Base-by-base conservation (phyloP, 2,888 invertebrate species). In the Spicauda simplicius region DNA sequence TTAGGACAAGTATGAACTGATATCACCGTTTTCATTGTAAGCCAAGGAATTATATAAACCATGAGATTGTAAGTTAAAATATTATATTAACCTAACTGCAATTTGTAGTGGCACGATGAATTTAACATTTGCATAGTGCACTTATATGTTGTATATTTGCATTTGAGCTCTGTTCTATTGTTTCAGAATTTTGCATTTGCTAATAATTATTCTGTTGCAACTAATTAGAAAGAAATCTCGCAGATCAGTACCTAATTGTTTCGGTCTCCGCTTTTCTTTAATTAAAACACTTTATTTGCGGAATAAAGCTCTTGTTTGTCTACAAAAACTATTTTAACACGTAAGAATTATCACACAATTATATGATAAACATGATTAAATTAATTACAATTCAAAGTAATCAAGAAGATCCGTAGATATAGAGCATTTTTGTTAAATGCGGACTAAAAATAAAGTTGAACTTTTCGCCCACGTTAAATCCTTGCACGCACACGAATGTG, bases 401-500 rank as follows among this genome's bases (percentile, higher is more conserved):
- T 33, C 33, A 33, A 33, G 8, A 1, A 33, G 33, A 33, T 33
- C 4, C 8, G 5, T 25, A 33, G 33, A 33, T 33, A 33, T 33
- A 8, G 33, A 8, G 4, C 10, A 33, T 33, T 33, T 25, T 25
- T 5, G 2, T 25, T 25, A 25, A 25, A 25, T 25, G 25, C 25
- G 25, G 25, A 25, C 25, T 33, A 8, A 41, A 41, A 3, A 14
- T 14, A 14, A 41, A 41, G 4, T 41, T n/a, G n/a, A n/a, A n/a
- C n/a, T n/a, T n/a, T n/a, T n/a, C 41, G 14, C 10, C 41, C 14
- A 14, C 48, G 5, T 16, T 16, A 48, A 48, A 48, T 48, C 18
- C 10, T 54, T 33, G 25, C 45, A 56, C 48, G 48, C 64, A 2
- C 6, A 37, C 69, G 72, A 71, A 55, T 68, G 25, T 72, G 73